Conservation (phyloP, 2,888 invertebrate species). For the Unio delphinus region DNA sequence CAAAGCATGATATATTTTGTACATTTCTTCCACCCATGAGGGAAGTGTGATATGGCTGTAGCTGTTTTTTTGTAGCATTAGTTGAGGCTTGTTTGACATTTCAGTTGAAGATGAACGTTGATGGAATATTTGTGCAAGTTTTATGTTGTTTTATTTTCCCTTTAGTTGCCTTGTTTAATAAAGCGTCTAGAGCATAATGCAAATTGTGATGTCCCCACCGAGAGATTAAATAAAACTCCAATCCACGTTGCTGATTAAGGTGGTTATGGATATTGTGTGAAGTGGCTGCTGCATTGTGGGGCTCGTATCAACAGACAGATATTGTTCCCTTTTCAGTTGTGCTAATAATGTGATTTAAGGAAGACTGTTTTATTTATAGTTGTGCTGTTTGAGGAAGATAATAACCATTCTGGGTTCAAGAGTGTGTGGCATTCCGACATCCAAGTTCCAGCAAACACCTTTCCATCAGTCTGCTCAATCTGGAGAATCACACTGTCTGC, state of each 20-base stretch:
- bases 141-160: constrained; percentile 6
- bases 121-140: background rate
- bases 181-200: constrained; percentile 48
- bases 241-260: constrained; percentile 68
- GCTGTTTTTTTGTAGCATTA: background rate
- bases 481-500: constrained; percentile 67
- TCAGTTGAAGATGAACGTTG: constrained; percentile 2
- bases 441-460: constrained; percentile 64
- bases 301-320: constrained; percentile 65
- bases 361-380: constrained; percentile 49
- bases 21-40: too few species aligned
- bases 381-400: constrained; percentile 67
- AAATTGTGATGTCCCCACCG: constrained; percentile 53
- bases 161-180: constrained; percentile 62
- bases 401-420: constrained; percentile 43
- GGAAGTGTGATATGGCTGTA: too few species aligned
- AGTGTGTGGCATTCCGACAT: constrained; percentile 46
- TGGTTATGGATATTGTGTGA: constrained; percentile 64
- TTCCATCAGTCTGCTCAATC: constrained; percentile 68
- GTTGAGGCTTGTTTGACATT: constrained; percentile 1
- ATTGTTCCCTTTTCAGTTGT: constrained; percentile 18
- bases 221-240: constrained; percentile 66
- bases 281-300: constrained; percentile 68
- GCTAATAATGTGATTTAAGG: constrained; percentile 1
- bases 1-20: too few species aligned